A percentile compares a stretch with the other conserved stretches of the same genome.
Evolutionary conservation across 2,797 vertebrate species (phyloP).

Genomic region (Limosa lapponica): DNA sequence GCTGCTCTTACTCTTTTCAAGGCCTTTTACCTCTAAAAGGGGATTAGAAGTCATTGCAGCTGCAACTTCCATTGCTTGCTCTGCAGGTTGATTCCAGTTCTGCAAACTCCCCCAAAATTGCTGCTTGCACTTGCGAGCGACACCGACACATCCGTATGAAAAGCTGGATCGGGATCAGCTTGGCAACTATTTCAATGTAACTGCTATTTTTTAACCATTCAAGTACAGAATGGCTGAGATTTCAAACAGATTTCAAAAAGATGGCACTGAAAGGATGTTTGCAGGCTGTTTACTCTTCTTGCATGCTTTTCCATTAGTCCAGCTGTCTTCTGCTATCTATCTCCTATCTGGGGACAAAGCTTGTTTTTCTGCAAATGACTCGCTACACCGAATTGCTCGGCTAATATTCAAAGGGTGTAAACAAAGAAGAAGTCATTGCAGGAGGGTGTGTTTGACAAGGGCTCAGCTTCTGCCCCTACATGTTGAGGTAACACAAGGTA

Average conservation of each 20-base stretch:
- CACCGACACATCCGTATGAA: not conserved
- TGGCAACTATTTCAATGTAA: not conserved
- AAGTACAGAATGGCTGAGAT: not conserved
- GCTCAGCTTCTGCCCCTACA: not conserved
- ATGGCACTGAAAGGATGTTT: not conserved
- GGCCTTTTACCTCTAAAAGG: not conserved
- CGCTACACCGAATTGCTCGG: not conserved
- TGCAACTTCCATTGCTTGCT: not conserved
- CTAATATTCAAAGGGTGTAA: not conserved
- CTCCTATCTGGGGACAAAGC: not conserved
- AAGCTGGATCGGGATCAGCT: not conserved
- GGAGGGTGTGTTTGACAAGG: not conserved
- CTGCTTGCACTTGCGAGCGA: not conserved
- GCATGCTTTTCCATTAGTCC: not conserved
- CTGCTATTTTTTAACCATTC: not conserved
- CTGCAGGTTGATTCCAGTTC: not conserved
- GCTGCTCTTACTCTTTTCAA: not conserved
- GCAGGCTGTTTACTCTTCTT: not conserved
- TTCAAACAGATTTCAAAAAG: not conserved
- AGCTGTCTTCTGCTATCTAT: not conserved
- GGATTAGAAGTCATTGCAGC: not conserved
- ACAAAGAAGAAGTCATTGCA: not conserved
- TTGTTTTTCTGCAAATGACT: not conserved
- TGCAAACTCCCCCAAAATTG: not conserved
- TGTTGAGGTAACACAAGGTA: not conserved